These are phyloP conservation scores for Gari tellinella DNA, from an alignment of 2,888 invertebrate species.

Conservation along the genomic window DNA sequence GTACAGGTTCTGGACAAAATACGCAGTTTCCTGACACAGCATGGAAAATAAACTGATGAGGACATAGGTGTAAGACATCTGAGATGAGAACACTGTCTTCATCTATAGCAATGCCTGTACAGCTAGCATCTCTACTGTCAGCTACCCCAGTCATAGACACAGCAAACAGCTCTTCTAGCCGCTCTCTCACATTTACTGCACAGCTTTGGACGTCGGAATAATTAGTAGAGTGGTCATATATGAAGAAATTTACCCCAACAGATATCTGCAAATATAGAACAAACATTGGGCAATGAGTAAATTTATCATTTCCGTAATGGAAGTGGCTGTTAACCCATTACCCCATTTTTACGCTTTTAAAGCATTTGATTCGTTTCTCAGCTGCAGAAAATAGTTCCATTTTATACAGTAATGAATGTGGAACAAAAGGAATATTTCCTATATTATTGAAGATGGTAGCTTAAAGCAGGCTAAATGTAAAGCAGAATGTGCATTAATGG, in stretches of 20 bases:
- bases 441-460: no score
- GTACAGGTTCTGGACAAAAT: constrained; percentile 36
- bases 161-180: constrained; percentile 7
- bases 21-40: constrained; percentile 35
- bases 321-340: no score
- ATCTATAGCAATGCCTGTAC: constrained; percentile 25
- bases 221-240: constrained; percentile 33
- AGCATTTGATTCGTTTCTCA: no score
- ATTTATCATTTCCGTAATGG: no score
- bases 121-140: constrained; percentile 7
- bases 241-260: constrained; percentile 44
- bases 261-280: constrained; percentile 41
- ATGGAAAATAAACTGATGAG: constrained; percentile 38
- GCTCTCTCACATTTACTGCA: not conserved
- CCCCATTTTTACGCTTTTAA: no score
- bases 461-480: no score
- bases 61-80: constrained; percentile 24
- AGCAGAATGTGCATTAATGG: no score
- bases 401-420: no score
- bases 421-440: no score
- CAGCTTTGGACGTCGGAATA: constrained; percentile 24
- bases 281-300: not conserved
- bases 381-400: no score
- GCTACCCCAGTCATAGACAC: constrained; percentile 8
- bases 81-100: constrained; percentile 19